phyloP scores from a whole-genome alignment of 2,888 invertebrate genomes.

The Branchinecta sandiegonensis region DNA sequence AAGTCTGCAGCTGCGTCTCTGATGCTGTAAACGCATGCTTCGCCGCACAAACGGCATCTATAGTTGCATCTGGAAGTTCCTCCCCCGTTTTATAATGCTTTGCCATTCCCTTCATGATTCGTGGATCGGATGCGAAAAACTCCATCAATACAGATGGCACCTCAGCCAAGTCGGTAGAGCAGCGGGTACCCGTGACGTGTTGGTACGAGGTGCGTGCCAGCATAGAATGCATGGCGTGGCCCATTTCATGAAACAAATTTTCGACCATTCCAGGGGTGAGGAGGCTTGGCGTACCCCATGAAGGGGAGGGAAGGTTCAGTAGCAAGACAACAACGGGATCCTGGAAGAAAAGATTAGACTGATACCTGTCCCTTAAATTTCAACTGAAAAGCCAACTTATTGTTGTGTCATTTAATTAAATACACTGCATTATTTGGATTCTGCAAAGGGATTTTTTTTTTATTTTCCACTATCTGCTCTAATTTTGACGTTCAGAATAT shows the following conservation, averaged over 20 bases:
- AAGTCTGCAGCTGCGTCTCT: slow-evolving; percentile 75
- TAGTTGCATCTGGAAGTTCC: slow-evolving; percentile 60
- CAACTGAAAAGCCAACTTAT: no score
- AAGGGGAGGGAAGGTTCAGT: slow-evolving; percentile 65
- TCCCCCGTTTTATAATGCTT: slow-evolving; percentile 79
- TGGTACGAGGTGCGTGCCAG: slow-evolving; percentile 80
- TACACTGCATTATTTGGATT: no score
- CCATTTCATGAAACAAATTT: slow-evolving; percentile 97
- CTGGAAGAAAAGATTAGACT: slow-evolving; percentile 34
- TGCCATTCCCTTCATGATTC: slow-evolving; percentile 70
- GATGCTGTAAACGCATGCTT: slow-evolving; percentile 77
- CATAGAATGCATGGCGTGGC: slow-evolving; percentile 98
- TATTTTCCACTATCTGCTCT: no score
- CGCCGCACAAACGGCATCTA: slow-evolving; percentile 63
- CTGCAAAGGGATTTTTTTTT: no score
- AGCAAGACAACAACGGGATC: slow-evolving; percentile 83
- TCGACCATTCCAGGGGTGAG: slow-evolving; percentile 73
- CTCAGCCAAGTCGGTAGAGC: slow-evolving; percentile 95
- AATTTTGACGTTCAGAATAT: no score
- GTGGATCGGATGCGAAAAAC: slow-evolving; percentile 78
- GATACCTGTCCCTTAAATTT: no score
- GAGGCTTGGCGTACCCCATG: slow-evolving; percentile 58
- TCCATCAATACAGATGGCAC: slow-evolving; percentile 98
- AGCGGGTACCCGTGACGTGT: slow-evolving; percentile 93
- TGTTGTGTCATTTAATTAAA: no score